Evolutionary conservation across 2,797 vertebrate genomes (phyloP), one percentile per base, ranked within the genome.

Genomic region (Echiichthys vipera): DNA sequence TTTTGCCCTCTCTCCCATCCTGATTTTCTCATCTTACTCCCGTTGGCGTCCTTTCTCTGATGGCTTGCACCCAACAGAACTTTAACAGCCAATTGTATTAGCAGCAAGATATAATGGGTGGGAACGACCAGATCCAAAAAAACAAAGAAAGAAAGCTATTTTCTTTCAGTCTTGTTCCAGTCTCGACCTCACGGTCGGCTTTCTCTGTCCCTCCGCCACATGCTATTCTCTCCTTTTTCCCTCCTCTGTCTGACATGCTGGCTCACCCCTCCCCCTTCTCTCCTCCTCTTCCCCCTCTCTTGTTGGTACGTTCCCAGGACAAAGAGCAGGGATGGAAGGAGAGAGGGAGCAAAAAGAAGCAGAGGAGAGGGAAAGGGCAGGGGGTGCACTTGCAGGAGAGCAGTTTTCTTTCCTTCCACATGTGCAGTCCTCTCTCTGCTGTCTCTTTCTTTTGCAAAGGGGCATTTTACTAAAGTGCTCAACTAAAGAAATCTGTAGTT

Each of bases 231-330:
- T 88, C 81, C 66, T 69, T 78, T 76, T 82, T 78, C 78, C 84
- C 70, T 76, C 81, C 74, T 84, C 69, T 71, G 88, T 77, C 89
- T 91, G 90, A 91, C 92, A 92, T 90, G 87, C 89, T 87, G 82
- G 69, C 56, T 85, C 85, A 80, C 85, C 89, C 92, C 89, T 83
- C 86, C 88, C 89, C 85, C 53, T 65, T 76, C 79, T 85, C 87
- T 87, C 80, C 74, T 84, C 86, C 78, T 86, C 81, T 77, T 81
- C 69, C 62, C 82, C 32, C 84, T 83, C 89, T 85, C 82, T 69
- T 79, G 87, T 88, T 89, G 94, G 94, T 94, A 93, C 89, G 71
- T 94, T 95, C 95, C 94, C 81, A 83, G 94, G 93, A 95, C 94
- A 95, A 95, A 95, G 93, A 93, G 72, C 57, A 65, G 73, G 78